phyloP scores from a whole-genome alignment of 2,888 invertebrate species.

The Ferrisia virgata region DNA sequence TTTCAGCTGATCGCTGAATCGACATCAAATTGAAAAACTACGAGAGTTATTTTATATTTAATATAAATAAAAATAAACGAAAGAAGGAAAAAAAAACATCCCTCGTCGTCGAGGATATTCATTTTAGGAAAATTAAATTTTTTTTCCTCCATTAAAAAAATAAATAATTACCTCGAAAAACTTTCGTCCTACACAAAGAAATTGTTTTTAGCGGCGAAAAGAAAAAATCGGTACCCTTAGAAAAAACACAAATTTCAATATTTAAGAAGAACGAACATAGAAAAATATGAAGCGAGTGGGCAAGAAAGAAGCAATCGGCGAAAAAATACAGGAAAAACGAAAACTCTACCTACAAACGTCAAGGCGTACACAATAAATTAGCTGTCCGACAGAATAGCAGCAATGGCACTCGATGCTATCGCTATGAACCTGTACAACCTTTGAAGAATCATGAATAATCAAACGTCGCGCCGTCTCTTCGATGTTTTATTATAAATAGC shows the following conservation, averaged over 20 bases:
- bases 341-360: constrained; percentile 4
- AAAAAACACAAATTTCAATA: neutral
- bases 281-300: neutral
- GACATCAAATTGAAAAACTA: too few relatives aligned
- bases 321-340: neutral
- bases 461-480: neutral
- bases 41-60: too few relatives aligned
- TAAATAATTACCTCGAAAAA: neutral
- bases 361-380: neutral
- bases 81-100: too few relatives aligned
- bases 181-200: neutral
- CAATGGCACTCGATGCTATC: neutral
- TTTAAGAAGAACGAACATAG: neutral
- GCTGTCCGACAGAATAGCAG: neutral
- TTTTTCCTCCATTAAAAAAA: neutral
- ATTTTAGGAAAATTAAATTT: neutral
- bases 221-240: neutral
- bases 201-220: neutral
- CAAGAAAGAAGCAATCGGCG: neutral
- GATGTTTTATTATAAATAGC: neutral
- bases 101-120: too few relatives aligned
- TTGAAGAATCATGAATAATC: constrained; percentile 20
- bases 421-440: neutral
- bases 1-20: too few relatives aligned
- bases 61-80: too few relatives aligned